phyloP scores from a whole-genome alignment of 2,113 vertebrate species.

The Rhinoderma darwinii region DNA sequence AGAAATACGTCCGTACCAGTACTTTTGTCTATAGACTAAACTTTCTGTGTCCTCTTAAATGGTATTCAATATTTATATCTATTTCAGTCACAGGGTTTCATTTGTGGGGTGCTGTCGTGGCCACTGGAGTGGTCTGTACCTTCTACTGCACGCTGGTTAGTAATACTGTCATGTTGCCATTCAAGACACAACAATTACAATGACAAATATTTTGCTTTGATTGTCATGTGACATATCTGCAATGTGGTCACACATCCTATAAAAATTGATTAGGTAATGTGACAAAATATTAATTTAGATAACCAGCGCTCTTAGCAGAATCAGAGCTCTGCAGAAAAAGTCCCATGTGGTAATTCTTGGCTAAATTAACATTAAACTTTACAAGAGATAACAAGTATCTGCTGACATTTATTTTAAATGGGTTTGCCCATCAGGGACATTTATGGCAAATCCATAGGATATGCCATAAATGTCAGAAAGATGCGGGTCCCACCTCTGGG shows the following conservation, averaged over 20 bases:
- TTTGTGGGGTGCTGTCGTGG: slow-evolving; percentile 86
- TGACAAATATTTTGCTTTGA: neutral
- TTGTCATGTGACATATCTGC: neutral
- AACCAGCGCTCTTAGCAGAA: neutral
- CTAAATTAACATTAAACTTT: neutral
- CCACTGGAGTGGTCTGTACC: slow-evolving; percentile 86
- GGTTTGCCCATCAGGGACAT: no score
- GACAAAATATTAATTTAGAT: neutral
- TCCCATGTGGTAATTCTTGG: neutral
- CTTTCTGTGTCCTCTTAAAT: neutral
- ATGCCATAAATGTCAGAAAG: no score
- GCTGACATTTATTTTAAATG: neutral
- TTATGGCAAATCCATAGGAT: no score
- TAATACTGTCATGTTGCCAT: slow-evolving; percentile 2
- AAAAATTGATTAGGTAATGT: neutral
- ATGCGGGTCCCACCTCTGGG: no score
- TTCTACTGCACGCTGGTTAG: slow-evolving; percentile 91
- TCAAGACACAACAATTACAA: neutral
- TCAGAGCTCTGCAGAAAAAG: neutral
- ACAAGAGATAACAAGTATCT: neutral
- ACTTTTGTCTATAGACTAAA: neutral
- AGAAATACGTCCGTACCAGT: neutral
- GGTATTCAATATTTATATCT: neutral
- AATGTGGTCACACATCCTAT: neutral
- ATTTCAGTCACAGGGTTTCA: slow-evolving; percentile 84